Evolutionary conservation across 2,888 invertebrate genomes (phyloP).

Genomic region (Clepsis dumicolana): DNA sequence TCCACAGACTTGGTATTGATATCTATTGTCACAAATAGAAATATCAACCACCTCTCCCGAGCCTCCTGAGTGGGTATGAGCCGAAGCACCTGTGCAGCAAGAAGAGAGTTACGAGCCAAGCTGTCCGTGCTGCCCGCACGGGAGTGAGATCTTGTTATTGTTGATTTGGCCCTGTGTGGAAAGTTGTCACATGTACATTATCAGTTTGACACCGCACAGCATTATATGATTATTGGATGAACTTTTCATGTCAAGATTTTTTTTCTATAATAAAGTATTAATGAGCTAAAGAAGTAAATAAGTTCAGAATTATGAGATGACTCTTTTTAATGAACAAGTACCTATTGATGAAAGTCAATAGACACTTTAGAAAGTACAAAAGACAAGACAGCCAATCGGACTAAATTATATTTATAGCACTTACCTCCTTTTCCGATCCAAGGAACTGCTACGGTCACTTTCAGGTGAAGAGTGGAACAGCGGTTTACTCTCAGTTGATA

Average conservation of each 20-base stretch:
- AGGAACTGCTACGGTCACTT: slow-evolving; percentile 80
- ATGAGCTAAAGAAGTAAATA: too few species aligned
- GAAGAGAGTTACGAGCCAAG: slow-evolving; percentile 90
- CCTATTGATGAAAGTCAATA: too few species aligned
- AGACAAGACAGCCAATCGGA: too few species aligned
- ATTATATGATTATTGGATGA: background rate
- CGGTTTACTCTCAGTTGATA: slow-evolving; percentile 75
- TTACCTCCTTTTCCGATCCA: slow-evolving; percentile 80
- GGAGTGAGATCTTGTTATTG: slow-evolving; percentile 74
- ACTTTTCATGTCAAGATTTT: too few species aligned
- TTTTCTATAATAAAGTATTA: too few species aligned
- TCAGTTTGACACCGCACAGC: background rate
- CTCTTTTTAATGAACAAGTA: too few species aligned
- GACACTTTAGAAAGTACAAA: too few species aligned
- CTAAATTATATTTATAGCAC: slow-evolving; percentile 24
- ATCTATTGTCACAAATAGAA: slow-evolving; percentile 23
- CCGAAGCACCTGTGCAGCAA: slow-evolving; percentile 93
- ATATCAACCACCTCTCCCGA: slow-evolving; percentile 87
- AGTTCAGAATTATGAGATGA: too few species aligned
- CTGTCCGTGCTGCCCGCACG: slow-evolving; percentile 87
- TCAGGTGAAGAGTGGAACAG: slow-evolving; percentile 79
- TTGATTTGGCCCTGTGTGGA: slow-evolving; percentile 70
- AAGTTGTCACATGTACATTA: slow-evolving; percentile 3
- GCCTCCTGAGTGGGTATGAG: slow-evolving; percentile 94
- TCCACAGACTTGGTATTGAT: background rate